Evolutionary conservation across 2,888 invertebrate genomes (phyloP).

Genomic region (Cryptus armator): DNA sequence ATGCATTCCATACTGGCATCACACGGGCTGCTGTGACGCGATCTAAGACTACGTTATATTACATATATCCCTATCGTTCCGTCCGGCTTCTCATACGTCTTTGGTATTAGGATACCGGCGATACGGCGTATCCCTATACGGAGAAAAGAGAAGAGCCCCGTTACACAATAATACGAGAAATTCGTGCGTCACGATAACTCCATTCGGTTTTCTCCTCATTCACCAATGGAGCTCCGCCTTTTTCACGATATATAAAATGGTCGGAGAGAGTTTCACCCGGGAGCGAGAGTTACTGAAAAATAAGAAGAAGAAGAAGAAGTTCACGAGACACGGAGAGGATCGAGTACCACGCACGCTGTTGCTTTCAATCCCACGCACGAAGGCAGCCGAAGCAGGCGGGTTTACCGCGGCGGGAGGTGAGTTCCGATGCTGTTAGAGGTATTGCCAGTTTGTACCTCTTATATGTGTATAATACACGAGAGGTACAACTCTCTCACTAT

Average conservation of each 20-base stretch:
- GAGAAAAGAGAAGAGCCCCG: neutral
- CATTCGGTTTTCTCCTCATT: constrained; percentile 55
- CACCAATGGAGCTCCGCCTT: constrained; percentile 61
- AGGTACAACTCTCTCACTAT: constrained; percentile 31
- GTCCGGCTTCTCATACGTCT: constrained; percentile 36
- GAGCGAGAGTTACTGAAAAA: constrained; percentile 58
- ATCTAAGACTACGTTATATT: constrained; percentile 14
- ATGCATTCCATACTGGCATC: constrained; percentile 62
- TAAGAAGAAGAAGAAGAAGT: constrained; percentile 56
- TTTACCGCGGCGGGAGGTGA: constrained; percentile 65
- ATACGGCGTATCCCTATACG: constrained; percentile 12
- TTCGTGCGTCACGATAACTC: constrained; percentile 68
- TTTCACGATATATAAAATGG: constrained; percentile 63
- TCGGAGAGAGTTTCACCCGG: constrained; percentile 38
- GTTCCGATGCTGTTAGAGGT: constrained; percentile 55
- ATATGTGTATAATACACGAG: constrained; percentile 37
- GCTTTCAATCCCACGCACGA: constrained; percentile 67
- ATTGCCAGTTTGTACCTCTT: constrained; percentile 23
- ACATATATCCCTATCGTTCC: constrained; percentile 14
- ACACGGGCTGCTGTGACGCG: constrained; percentile 38
- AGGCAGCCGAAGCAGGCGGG: constrained; percentile 51
- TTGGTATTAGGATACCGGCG: constrained; percentile 13
- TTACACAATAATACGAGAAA: constrained; percentile 65
- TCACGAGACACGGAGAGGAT: constrained; percentile 60
- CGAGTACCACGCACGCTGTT: constrained; percentile 58